Evolutionary conservation across 2,888 invertebrate species (phyloP).

Genomic region (Macrophya alboannulata): DNA sequence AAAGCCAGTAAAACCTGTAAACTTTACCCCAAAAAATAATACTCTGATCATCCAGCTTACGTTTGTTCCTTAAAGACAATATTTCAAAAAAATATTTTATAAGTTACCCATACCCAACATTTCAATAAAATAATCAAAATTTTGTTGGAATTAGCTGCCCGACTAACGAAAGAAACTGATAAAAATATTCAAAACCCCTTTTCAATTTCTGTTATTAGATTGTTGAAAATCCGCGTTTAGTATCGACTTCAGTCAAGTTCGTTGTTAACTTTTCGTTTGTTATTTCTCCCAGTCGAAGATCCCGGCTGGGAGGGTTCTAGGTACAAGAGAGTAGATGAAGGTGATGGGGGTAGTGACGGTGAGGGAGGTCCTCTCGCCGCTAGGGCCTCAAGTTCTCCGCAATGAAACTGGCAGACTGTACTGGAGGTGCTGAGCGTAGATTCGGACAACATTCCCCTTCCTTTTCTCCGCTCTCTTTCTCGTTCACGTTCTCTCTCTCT

Average conservation of each 20-base stretch:
- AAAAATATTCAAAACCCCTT: neutral
- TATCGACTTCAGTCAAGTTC: slow-evolving; percentile 60
- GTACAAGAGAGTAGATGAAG: slow-evolving; percentile 69
- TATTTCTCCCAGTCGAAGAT: slow-evolving; percentile 61
- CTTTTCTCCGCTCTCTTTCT: slow-evolving; percentile 63
- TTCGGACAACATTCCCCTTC: slow-evolving; percentile 74
- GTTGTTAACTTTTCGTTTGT: slow-evolving; percentile 65
- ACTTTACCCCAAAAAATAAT: neutral
- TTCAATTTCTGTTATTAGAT: neutral
- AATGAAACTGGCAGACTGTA: slow-evolving; percentile 76
- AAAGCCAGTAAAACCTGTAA: slow-evolving; percentile 1
- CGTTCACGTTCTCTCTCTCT: slow-evolving; percentile 50
- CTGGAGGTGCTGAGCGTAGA: slow-evolving; percentile 77
- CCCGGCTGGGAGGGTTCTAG: slow-evolving; percentile 65
- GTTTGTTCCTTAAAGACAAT: neutral
- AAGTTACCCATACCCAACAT: neutral
- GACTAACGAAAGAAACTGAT: neutral
- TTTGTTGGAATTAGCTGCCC: neutral
- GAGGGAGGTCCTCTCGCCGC: slow-evolving; percentile 65
- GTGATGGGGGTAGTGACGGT: slow-evolving; percentile 68
- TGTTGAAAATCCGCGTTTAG: neutral
- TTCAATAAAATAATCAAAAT: neutral
- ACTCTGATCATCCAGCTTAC: neutral
- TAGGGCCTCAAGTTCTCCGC: slow-evolving; percentile 76
- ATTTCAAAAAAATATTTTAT: neutral